Conservation (phyloP, 2,888 invertebrate species). For the Balanococcus diminutus region DNA sequence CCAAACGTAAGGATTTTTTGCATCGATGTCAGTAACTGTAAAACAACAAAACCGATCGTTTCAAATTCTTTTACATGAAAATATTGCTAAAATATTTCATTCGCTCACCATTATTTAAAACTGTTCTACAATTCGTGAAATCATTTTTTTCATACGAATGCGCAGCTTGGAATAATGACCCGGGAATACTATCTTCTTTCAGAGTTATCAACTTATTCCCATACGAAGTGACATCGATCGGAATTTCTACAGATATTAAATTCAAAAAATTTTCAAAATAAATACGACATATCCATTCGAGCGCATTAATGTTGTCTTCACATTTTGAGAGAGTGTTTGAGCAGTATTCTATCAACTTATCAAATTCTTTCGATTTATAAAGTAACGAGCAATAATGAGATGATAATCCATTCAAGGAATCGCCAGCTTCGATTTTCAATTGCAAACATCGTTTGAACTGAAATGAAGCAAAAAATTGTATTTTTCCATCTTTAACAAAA, state of each 20-base stretch:
- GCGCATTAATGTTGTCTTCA: constrained; percentile 64
- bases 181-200: constrained; percentile 69
- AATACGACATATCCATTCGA: constrained; percentile 70
- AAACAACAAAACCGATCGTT: not conserved
- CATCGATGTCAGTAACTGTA: not conserved
- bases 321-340: constrained; percentile 64
- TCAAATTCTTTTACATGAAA: constrained; percentile 58
- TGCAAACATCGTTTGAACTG: constrained; percentile 61
- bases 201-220: constrained; percentile 65
- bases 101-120: constrained; percentile 62
- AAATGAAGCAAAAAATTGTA: constrained; percentile 57
- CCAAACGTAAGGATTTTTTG: constrained; percentile 62
- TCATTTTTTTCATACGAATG: constrained; percentile 65
- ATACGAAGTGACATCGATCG: constrained; percentile 63
- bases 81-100: constrained; percentile 27
- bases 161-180: constrained; percentile 69
- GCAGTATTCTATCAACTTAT: constrained; percentile 63
- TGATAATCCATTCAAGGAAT: constrained; percentile 60
- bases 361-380: not conserved
- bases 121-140: constrained; percentile 66
- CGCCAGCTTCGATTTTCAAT: constrained; percentile 60
- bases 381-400: not conserved
- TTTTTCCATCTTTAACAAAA: not conserved
- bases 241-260: not conserved
- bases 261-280: constrained; percentile 61